Percentiles rank a stretch among this genome's conserved stretches.
Evolutionary conservation across 2,888 invertebrate genomes (phyloP).

Genomic region (Poecilobothrus nobilitatus): DNA sequence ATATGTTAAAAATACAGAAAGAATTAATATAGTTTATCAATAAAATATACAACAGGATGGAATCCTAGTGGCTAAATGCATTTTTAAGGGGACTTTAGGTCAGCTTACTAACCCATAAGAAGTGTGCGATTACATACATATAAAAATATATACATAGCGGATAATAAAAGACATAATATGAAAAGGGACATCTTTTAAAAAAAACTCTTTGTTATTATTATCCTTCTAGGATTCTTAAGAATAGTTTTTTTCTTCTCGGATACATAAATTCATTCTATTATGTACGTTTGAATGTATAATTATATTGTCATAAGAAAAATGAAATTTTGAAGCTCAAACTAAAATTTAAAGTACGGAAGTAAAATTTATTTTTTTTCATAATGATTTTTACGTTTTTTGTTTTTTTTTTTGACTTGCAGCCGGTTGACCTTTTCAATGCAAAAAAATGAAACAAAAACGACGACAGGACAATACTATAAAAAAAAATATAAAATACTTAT

Average conservation of each 20-base stretch:
- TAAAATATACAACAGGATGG: no score
- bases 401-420: not conserved
- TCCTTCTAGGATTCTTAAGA: not conserved
- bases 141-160: not conserved
- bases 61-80: not conserved
- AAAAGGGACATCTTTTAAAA: not conserved
- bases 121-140: not conserved
- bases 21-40: not conserved
- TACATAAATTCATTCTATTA: not conserved
- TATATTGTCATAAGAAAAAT: no score
- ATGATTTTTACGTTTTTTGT: not conserved
- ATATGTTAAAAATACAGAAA: not conserved
- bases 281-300: not conserved
- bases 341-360: not conserved
- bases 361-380: not conserved
- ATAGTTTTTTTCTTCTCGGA: not conserved
- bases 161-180: not conserved
- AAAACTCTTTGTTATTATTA: no score
- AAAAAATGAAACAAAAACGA: not conserved
- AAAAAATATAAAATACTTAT: no score
- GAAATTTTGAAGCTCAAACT: not conserved
- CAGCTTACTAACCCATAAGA: constrained; percentile 4
- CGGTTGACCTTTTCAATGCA: constrained; percentile 4
- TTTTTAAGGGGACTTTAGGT: constrained; percentile 4
- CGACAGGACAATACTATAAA: no score